Evolutionary conservation across 2,113 vertebrate genomes (phyloP).

Genomic region (Hoplias malabaricus): DNA sequence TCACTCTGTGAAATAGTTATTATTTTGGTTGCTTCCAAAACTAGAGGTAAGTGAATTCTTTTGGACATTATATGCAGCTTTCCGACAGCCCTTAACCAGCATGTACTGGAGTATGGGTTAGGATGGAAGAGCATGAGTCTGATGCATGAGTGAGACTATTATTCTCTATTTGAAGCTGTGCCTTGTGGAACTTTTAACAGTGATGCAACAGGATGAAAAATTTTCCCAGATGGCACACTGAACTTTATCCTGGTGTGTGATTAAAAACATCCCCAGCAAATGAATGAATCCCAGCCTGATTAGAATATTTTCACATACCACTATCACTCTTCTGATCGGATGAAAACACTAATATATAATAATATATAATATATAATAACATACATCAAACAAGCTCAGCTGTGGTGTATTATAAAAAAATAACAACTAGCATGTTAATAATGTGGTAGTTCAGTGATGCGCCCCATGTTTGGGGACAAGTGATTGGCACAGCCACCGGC

Average conservation of each 20-base stretch:
- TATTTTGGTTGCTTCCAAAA: background rate
- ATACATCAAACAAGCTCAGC: background rate
- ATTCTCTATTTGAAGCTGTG: background rate
- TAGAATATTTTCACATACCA: background rate
- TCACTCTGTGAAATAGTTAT: constrained; percentile 5
- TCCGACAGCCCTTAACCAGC: background rate
- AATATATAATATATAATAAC: no score
- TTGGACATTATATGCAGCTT: background rate
- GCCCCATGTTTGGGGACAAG: background rate
- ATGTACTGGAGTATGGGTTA: background rate
- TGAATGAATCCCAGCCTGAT: background rate
- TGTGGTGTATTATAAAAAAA: background rate
- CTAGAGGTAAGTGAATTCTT: constrained; percentile 33
- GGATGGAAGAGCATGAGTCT: background rate
- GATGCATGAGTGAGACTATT: background rate
- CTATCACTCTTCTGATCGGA: background rate
- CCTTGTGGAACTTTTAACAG: background rate
- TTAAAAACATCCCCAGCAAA: background rate
- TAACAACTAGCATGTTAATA: background rate
- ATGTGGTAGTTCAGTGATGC: background rate
- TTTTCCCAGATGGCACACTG: background rate
- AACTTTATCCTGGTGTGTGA: constrained; percentile 7
- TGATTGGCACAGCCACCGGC: constrained; percentile 20
- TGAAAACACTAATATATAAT: no score
- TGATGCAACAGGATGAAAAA: background rate